Conservation (phyloP, 1,140 invertebrate species). For the Drosophila sucinea region DNA sequence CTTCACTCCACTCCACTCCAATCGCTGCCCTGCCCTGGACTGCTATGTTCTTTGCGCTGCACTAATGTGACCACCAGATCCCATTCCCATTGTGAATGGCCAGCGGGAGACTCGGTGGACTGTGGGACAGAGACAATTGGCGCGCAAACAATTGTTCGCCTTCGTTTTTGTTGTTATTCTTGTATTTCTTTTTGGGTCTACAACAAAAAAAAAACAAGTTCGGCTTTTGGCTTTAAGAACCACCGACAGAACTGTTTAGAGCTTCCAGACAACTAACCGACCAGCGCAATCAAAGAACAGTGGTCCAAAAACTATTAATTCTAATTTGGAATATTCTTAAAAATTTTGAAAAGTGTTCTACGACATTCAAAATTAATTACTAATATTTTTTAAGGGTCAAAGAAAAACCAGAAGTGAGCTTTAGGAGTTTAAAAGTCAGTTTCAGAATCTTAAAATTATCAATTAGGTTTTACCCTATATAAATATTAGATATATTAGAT, state of each 20-base stretch:
- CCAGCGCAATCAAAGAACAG: constrained; percentile 16
- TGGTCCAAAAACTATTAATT: constrained; percentile 2
- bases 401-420: no score
- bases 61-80: constrained; percentile 38
- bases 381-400: no score
- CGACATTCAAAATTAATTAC: no score
- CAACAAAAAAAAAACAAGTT: constrained; percentile 61
- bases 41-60: not conserved
- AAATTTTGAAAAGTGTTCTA: no score
- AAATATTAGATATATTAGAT: no score
- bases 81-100: constrained; percentile 9
- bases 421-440: no score
- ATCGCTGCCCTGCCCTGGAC: constrained; percentile 26
- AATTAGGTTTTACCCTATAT: no score
- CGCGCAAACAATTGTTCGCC: constrained; percentile 76
- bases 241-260: constrained; percentile 47
- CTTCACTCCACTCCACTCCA: not conserved
- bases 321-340: not conserved
- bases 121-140: constrained; percentile 65
- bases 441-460: no score
- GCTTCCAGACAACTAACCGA: constrained; percentile 25
- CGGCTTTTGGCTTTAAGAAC: constrained; percentile 67
- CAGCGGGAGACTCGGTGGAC: constrained; percentile 34
- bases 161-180: constrained; percentile 39
- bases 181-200: constrained; percentile 14